Conservation (phyloP, 2,888 invertebrate species). For the Polydrusus cervinus region DNA sequence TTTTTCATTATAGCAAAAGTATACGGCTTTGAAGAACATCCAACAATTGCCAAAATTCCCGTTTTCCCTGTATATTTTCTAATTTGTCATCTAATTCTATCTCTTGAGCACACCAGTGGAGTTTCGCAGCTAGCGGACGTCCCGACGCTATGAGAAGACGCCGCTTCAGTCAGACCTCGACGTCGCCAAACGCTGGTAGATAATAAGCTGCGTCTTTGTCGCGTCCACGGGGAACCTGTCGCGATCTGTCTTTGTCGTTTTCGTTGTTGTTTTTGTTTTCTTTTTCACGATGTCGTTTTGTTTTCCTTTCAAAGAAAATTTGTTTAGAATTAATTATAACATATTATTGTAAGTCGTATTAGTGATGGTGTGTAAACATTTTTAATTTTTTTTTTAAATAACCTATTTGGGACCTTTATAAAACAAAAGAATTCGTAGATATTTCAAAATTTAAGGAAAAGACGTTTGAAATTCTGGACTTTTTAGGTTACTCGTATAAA, state of each 20-base stretch:
- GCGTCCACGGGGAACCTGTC: not conserved
- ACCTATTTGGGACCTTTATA: not conserved
- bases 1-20: too few species aligned
- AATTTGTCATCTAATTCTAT: slow-evolving; percentile 22
- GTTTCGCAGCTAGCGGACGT: slow-evolving; percentile 29
- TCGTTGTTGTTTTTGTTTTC: slow-evolving; percentile 6
- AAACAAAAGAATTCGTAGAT: not conserved
- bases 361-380: not conserved
- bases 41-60: too few species aligned
- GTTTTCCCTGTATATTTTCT: slow-evolving; percentile 17
- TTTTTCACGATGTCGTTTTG: not conserved
- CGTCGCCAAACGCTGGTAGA: slow-evolving; percentile 11
- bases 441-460: not conserved
- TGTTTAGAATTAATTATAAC: not conserved
- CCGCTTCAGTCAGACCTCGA: slow-evolving; percentile 35
- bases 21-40: too few species aligned
- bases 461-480: not conserved
- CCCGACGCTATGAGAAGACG: slow-evolving; percentile 41
- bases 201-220: not conserved
- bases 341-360: too few species aligned
- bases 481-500: not conserved
- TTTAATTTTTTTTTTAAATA: not conserved
- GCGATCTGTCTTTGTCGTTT: not conserved
- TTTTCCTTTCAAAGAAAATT: not conserved
- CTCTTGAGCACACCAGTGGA: slow-evolving; percentile 39